phyloP scores from a whole-genome alignment of 2,113 vertebrate genomes.

The Phaetusa simplex region DNA sequence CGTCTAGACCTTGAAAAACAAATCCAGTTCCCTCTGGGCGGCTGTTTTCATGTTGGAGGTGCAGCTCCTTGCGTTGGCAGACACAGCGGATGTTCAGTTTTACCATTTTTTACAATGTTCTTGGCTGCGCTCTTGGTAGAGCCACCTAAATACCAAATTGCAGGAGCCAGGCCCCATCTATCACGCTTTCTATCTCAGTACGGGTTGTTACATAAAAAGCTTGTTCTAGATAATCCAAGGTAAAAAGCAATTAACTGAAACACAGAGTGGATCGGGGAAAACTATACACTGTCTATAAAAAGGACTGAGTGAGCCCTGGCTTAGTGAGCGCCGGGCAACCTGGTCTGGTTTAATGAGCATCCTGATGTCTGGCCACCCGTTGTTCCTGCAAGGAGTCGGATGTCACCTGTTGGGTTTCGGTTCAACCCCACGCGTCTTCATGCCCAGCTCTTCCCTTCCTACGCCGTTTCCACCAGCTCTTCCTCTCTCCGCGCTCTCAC shows the following conservation, averaged over 20 bases:
- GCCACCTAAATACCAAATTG: background rate
- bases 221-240: background rate
- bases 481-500: background rate
- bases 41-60: background rate
- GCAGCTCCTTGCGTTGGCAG: background rate
- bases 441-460: background rate
- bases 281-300: background rate
- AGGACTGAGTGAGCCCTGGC: background rate
- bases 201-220: background rate
- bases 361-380: background rate
- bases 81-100: background rate
- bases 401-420: background rate
- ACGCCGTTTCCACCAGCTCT: background rate
- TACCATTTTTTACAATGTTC: fast-evolving
- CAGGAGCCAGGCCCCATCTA: background rate
- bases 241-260: background rate
- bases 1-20: background rate
- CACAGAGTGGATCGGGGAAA: background rate
- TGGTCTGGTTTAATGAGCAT: background rate
- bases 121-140: background rate
- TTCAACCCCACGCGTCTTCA: background rate
- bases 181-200: background rate
- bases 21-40: background rate
- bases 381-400: background rate
- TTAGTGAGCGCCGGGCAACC: background rate